These are phyloP conservation scores for Allygus modestus DNA, from an alignment of 2,888 invertebrate species.

Conservation along the genomic window DNA sequence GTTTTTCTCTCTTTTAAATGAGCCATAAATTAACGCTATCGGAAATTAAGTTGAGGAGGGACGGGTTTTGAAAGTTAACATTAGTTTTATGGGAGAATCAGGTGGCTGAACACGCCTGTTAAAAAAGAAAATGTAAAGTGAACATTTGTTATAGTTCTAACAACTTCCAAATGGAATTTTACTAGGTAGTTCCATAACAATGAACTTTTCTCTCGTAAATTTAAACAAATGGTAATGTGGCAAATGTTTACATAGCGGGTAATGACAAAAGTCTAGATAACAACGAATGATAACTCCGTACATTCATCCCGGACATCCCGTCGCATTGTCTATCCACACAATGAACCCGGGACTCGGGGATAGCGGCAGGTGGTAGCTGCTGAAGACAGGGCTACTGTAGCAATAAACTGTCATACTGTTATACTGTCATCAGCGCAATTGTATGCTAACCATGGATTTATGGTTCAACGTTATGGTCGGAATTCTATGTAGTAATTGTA, in stretches of 20 bases:
- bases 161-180: no score
- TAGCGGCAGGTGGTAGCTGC: background rate
- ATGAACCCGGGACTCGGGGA: background rate
- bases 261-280: background rate
- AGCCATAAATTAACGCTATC: no score
- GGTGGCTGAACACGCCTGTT: no score
- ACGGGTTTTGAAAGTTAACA: no score
- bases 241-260: background rate
- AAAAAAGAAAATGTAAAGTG: no score
- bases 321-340: conserved; percentile 1
- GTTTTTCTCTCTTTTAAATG: no score
- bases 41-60: no score
- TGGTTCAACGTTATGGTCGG: background rate
- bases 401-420: conserved; percentile 8
- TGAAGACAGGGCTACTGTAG: no score
- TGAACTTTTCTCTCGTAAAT: no score
- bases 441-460: conserved; percentile 5
- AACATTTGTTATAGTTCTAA: no score
- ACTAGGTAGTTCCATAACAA: no score
- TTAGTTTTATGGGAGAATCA: no score
- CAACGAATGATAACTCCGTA: background rate
- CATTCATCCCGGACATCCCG: conserved; percentile 30
- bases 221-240: background rate
- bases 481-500: background rate
- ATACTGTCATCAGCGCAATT: background rate